Evolutionary conservation across 2,888 invertebrate genomes (phyloP).

Genomic region (Caenorhabditis panamensis): DNA sequence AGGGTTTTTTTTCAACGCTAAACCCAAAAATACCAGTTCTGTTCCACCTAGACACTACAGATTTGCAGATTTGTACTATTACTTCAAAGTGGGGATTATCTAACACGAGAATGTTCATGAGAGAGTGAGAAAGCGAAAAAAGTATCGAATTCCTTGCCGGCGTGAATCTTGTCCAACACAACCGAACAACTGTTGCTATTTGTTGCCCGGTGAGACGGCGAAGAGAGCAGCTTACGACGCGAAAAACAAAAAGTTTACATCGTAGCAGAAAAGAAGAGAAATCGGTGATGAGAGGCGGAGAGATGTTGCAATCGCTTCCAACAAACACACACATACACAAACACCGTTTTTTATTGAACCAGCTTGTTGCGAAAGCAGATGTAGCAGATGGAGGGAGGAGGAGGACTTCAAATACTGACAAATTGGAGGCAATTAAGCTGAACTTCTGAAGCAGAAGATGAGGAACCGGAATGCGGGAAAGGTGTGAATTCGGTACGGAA

Average conservation of each 20-base stretch:
- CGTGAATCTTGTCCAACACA: not conserved
- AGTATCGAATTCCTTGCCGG: conserved; percentile 5
- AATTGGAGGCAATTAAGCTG: conserved; percentile 44
- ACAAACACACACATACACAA: conserved; percentile 19
- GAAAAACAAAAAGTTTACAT: conserved; percentile 47
- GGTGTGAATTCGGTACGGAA: no score
- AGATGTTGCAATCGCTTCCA: conserved; percentile 27
- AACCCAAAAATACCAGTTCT: no score
- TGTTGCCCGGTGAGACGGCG: conserved; percentile 10
- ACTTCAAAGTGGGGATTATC: not conserved
- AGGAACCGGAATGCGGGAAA: not conserved
- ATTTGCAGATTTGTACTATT: not conserved
- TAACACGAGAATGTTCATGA: not conserved
- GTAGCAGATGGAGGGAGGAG: not conserved
- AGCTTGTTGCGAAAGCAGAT: conserved; percentile 21
- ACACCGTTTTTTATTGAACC: conserved; percentile 44
- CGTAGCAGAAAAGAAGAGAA: conserved; percentile 4
- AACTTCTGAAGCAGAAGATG: no score
- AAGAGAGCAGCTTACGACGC: conserved; percentile 3
- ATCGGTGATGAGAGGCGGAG: conserved; percentile 2
- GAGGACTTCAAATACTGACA: conserved; percentile 2
- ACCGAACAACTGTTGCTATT: conserved; percentile 14
- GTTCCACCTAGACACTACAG: not conserved
- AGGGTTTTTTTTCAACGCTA: no score
- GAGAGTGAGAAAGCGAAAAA: not conserved